phyloP scores from a whole-genome alignment of 2,797 vertebrate genomes.

The Hylomyscus alleni region DNA sequence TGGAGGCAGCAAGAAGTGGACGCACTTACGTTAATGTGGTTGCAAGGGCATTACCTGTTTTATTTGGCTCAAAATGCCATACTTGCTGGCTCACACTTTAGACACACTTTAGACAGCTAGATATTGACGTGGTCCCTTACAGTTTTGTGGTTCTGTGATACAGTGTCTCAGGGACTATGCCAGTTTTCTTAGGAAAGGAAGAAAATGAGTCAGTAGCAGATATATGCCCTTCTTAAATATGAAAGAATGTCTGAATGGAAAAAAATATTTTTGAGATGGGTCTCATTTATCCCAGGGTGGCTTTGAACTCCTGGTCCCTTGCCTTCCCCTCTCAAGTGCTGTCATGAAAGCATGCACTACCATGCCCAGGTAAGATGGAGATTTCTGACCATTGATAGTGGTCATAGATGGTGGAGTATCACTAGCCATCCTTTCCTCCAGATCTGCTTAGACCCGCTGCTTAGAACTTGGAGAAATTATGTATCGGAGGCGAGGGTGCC shows the following conservation, averaged over 20 bases:
- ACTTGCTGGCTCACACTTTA: constrained; percentile 2
- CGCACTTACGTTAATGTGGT: not conserved
- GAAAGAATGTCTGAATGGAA: not conserved
- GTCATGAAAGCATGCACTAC: not conserved
- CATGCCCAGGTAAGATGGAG: not conserved
- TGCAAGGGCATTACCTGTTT: not conserved
- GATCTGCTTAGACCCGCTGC: not conserved
- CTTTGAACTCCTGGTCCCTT: not conserved
- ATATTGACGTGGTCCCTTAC: constrained; percentile 1
- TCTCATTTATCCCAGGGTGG: not conserved
- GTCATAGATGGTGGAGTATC: not conserved
- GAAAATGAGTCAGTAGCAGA: not conserved
- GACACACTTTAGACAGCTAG: not conserved
- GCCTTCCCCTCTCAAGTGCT: not conserved
- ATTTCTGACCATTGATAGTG: not conserved
- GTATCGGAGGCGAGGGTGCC: not conserved
- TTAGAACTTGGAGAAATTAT: not conserved
- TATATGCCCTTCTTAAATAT: not conserved
- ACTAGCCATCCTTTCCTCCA: not conserved
- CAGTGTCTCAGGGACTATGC: not conserved
- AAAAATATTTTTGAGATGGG: not conserved
- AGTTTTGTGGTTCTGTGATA: not conserved
- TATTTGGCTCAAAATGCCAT: not conserved
- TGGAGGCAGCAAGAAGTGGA: not conserved
- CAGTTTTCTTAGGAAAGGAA: constrained; percentile 18